Percentiles rank a stretch among this genome's conserved stretches.
phyloP scores from a whole-genome alignment of 1,140 invertebrate genomes.

The Leptinotarsa texana region DNA sequence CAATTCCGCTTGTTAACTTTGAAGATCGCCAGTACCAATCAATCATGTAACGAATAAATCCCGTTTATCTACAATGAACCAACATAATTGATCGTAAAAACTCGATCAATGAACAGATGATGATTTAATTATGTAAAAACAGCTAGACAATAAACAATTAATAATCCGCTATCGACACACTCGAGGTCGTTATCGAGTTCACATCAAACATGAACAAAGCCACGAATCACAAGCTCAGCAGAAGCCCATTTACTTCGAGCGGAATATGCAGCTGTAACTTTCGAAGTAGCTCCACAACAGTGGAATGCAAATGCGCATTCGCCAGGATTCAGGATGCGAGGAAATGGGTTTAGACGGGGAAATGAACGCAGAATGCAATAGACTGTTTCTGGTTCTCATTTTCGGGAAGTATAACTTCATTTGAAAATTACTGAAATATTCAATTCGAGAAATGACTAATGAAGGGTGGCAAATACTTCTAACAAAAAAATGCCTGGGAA shows the following conservation, averaged over 20 bases:
- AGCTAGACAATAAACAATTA: constrained; percentile 3
- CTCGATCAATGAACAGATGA: neutral
- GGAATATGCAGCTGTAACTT: neutral
- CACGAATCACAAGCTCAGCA: neutral
- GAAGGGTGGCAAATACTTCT: too few species aligned
- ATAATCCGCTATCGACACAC: neutral
- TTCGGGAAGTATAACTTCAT: too few species aligned
- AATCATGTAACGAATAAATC: neutral
- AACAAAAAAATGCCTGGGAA: too few species aligned
- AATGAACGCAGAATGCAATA: too few species aligned
- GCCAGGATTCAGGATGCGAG: too few species aligned
- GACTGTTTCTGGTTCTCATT: too few species aligned
- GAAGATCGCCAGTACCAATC: too few species aligned
- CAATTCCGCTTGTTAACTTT: too few species aligned
- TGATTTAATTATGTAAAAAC: neutral
- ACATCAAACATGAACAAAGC: neutral
- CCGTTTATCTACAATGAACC: neutral
- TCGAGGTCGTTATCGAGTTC: constrained; percentile 2
- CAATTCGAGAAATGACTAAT: too few species aligned
- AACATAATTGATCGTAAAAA: neutral
- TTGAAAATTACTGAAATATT: too few species aligned
- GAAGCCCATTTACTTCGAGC: neutral
- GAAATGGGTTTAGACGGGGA: too few species aligned
- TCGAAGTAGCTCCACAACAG: neutral
- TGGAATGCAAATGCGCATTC: neutral